Evolutionary conservation across 2,888 invertebrate genomes (phyloP).

Genomic region (Tenthredo livida): DNA sequence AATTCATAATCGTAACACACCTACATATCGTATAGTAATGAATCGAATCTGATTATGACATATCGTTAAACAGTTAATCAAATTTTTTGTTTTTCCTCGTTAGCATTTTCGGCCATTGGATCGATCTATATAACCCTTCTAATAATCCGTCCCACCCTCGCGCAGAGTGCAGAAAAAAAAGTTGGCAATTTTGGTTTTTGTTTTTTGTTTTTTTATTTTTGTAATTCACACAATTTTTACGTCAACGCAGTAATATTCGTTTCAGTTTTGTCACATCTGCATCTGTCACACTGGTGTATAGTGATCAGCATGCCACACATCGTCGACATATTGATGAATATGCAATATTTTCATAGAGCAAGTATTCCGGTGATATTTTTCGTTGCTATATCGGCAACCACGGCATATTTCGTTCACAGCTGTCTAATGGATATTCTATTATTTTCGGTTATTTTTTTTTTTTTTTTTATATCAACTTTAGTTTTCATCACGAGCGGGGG

Average conservation of each 20-base stretch:
- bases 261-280: slow-evolving; percentile 26
- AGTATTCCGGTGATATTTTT: not conserved
- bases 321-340: not conserved
- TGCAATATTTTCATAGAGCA: not conserved
- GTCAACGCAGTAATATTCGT: not conserved
- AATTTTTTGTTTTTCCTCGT: not conserved
- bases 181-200: not conserved
- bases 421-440: slow-evolving; percentile 27
- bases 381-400: not conserved
- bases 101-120: not conserved
- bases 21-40: no score
- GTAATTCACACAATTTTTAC: not conserved
- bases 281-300: not conserved
- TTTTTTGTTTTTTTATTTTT: not conserved
- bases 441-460: not conserved
- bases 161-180: not conserved
- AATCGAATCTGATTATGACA: not conserved
- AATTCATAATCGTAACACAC: not conserved
- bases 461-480: not conserved
- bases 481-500: not conserved
- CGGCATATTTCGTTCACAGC: not conserved
- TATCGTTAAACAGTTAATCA: not conserved
- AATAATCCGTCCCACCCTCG: not conserved
- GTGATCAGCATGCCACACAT: slow-evolving; percentile 4
- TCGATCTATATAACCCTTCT: not conserved